Conservation (phyloP, 2,113 vertebrate genomes). For the Sialia sialis region DNA sequence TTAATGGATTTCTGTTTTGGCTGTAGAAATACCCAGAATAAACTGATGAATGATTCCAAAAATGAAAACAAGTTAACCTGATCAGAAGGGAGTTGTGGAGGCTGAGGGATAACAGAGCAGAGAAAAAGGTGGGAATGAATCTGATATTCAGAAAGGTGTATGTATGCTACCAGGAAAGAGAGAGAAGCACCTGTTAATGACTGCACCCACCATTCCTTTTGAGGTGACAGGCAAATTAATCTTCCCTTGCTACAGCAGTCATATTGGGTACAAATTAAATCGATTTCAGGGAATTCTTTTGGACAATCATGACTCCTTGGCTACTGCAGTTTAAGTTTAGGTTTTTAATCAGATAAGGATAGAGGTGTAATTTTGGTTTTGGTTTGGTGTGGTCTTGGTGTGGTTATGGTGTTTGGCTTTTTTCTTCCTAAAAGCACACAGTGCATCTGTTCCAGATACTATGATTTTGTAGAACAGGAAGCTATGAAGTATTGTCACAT, state of each 20-base stretch:
- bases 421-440: background rate
- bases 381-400: background rate
- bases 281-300: background rate
- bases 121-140: background rate
- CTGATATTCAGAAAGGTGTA: background rate
- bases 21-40: background rate
- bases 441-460: background rate
- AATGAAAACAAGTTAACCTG: background rate
- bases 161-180: background rate
- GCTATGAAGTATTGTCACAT: background rate
- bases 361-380: background rate
- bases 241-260: background rate
- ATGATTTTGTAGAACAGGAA: background rate
- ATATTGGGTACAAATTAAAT: background rate
- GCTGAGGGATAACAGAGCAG: background rate
- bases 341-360: background rate
- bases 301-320: background rate
- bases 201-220: background rate
- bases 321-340: background rate
- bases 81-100: background rate
- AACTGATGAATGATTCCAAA: background rate
- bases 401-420: background rate
- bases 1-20: constrained; percentile 7
- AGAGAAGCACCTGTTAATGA: background rate
- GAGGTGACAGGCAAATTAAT: background rate